Evolutionary conservation across 2,888 invertebrate species (phyloP).

Genomic region (Folsomia candida): DNA sequence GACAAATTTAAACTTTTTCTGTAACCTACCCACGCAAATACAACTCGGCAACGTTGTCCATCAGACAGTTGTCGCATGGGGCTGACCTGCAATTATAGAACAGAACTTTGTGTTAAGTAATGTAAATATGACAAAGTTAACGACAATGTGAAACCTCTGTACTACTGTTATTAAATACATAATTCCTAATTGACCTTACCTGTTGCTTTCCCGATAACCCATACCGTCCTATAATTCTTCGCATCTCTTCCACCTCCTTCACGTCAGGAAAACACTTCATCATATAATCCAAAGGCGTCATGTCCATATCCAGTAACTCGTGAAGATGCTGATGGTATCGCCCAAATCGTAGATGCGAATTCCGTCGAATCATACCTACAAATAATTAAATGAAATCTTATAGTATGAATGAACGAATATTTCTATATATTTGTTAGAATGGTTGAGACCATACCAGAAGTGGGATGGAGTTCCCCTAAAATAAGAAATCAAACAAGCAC

Average conservation of each 20-base stretch:
- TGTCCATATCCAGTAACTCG: constrained; percentile 88
- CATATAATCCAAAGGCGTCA: constrained; percentile 97
- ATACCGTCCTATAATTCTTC: constrained; percentile 97
- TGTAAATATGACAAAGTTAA: too few relatives aligned
- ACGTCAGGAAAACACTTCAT: constrained; percentile 93
- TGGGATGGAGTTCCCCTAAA: constrained; percentile 82
- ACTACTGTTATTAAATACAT: too few relatives aligned
- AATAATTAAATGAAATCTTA: too few relatives aligned
- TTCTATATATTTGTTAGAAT: too few relatives aligned
- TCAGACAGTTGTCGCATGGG: constrained; percentile 93
- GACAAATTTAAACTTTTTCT: neutral
- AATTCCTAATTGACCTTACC: constrained; percentile 57
- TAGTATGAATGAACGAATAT: too few relatives aligned
- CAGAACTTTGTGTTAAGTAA: too few relatives aligned
- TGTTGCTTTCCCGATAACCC: constrained; percentile 96
- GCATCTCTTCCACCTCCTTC: constrained; percentile 97
- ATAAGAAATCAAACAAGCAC: too few relatives aligned
- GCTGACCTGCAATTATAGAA: too few relatives aligned
- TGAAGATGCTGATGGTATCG: constrained; percentile 98
- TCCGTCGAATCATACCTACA: constrained; percentile 98
- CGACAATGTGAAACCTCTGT: neutral
- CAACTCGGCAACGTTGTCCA: constrained; percentile 96
- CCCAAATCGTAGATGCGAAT: constrained; percentile 95
- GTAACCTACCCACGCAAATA: constrained; percentile 99
- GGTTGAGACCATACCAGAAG: constrained; percentile 97